A percentile compares a stretch with the other conserved stretches of the same genome.
Evolutionary conservation across 1,140 invertebrate genomes (phyloP).

Genomic region (Drosophila subobscura): DNA sequence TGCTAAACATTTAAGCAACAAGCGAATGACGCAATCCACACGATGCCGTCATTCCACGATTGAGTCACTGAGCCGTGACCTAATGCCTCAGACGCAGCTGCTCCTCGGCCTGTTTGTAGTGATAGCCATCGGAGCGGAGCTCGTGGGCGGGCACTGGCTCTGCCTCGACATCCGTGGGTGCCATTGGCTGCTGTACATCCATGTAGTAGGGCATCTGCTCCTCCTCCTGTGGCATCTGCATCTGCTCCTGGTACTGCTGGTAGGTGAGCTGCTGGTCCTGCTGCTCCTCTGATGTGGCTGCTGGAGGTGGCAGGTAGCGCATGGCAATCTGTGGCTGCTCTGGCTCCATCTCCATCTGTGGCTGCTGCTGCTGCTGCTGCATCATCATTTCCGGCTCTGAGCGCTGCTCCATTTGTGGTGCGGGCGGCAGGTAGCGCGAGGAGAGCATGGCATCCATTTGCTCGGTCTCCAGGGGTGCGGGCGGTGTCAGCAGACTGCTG

Average conservation of each 20-base stretch:
- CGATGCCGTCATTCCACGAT: constrained; percentile 16
- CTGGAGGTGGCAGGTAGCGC: constrained; percentile 51
- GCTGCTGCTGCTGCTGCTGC: neutral
- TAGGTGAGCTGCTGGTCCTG: constrained; percentile 63
- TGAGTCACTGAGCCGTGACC: constrained; percentile 12
- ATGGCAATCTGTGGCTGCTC: constrained; percentile 39
- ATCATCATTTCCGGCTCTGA: constrained; percentile 39
- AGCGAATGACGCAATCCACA: constrained; percentile 24
- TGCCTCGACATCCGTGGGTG: constrained; percentile 64
- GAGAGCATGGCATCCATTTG: constrained; percentile 41
- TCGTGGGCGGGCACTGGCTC: constrained; percentile 72
- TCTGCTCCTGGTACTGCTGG: constrained; percentile 71
- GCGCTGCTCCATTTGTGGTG: constrained; percentile 16
- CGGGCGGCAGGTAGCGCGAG: constrained; percentile 56
- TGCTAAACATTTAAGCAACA: constrained; percentile 63
- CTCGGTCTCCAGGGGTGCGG: constrained; percentile 34
- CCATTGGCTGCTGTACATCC: constrained; percentile 70
- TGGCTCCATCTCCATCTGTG: constrained; percentile 49
- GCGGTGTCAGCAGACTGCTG: constrained; percentile 62
- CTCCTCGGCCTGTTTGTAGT: constrained; percentile 64
- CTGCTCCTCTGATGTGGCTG: constrained; percentile 30
- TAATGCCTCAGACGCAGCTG: constrained; percentile 70
- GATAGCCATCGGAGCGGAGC: constrained; percentile 72
- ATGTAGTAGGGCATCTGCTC: constrained; percentile 67
- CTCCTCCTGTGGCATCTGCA: constrained; percentile 35